phyloP scores from a whole-genome alignment of 1,140 invertebrate species.

The Araneus ventricosus region DNA sequence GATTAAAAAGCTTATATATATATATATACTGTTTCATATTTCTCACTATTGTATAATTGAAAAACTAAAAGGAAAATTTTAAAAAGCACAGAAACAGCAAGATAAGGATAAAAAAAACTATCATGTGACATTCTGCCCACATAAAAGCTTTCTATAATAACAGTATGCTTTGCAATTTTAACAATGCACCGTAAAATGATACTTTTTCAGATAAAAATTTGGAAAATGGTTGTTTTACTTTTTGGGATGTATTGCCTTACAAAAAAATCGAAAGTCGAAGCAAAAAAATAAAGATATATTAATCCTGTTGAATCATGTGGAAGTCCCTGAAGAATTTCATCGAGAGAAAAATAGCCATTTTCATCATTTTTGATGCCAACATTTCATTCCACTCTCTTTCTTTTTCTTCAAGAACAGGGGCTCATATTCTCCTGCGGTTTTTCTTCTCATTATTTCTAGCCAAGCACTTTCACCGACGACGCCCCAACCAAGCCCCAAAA shows the following conservation, averaged over 20 bases:
- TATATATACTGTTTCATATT: too few relatives aligned
- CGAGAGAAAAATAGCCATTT: not conserved
- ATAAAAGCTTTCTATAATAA: too few relatives aligned
- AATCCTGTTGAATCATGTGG: not conserved
- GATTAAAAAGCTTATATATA: too few relatives aligned
- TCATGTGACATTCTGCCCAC: too few relatives aligned
- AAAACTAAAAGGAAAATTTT: too few relatives aligned
- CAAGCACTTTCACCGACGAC: not conserved
- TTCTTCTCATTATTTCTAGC: slow-evolving; percentile 18
- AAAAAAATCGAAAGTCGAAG: not conserved
- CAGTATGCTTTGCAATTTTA: too few relatives aligned
- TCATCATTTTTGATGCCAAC: not conserved
- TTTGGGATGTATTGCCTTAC: too few relatives aligned
- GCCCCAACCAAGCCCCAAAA: not conserved
- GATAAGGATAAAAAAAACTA: too few relatives aligned
- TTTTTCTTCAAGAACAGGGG: not conserved
- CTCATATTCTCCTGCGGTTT: not conserved
- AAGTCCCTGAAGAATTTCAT: not conserved
- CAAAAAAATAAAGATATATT: not conserved
- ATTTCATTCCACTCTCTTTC: not conserved
- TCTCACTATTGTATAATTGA: too few relatives aligned
- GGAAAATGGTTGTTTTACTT: not conserved
- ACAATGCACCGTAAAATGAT: not conserved
- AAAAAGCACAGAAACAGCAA: too few relatives aligned
- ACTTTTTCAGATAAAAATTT: not conserved